Conservation (phyloP, 2,888 invertebrate genomes). For the Seladonia tumulorum region DNA sequence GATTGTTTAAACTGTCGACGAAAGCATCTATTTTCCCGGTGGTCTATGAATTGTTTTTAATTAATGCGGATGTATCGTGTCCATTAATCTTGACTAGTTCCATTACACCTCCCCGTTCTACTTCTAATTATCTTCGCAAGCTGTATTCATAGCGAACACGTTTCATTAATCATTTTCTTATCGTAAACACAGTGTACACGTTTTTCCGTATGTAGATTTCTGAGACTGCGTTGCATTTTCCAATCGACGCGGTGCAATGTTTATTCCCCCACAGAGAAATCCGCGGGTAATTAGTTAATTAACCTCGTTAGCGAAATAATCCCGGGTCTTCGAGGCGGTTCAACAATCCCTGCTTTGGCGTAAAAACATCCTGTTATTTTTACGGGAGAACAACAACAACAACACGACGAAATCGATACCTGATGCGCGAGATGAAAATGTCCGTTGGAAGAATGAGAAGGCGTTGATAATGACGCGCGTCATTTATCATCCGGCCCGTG, state of each 20-base stretch:
- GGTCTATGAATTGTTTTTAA: background rate
- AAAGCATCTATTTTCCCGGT: background rate
- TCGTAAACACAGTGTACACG: background rate
- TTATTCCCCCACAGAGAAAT: too few species aligned
- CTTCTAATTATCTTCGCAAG: conserved; percentile 11
- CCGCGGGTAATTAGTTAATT: background rate
- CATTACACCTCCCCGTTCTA: background rate
- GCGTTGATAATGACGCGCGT: conserved; percentile 39
- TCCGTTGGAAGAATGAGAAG: conserved; percentile 24
- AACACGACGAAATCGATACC: conserved; percentile 38
- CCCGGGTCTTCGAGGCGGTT: background rate
- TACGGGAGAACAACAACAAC: conserved; percentile 15
- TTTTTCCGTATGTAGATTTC: background rate
- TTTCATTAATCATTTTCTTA: conserved; percentile 5
- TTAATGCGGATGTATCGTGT: conserved; percentile 6
- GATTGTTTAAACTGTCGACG: background rate
- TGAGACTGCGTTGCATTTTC: background rate
- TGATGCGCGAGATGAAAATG: conserved; percentile 26
- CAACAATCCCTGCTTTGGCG: background rate
- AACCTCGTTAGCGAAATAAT: too few species aligned
- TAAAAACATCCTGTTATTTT: conserved; percentile 29
- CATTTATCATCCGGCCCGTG: conserved; percentile 28
- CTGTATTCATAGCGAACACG: background rate
- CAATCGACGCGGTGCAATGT: too few species aligned
- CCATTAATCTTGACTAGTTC: conserved; percentile 15